Evolutionary conservation across 1,140 invertebrate species (phyloP).

Genomic region (Pachyrhynchus sulphureomaculatus): DNA sequence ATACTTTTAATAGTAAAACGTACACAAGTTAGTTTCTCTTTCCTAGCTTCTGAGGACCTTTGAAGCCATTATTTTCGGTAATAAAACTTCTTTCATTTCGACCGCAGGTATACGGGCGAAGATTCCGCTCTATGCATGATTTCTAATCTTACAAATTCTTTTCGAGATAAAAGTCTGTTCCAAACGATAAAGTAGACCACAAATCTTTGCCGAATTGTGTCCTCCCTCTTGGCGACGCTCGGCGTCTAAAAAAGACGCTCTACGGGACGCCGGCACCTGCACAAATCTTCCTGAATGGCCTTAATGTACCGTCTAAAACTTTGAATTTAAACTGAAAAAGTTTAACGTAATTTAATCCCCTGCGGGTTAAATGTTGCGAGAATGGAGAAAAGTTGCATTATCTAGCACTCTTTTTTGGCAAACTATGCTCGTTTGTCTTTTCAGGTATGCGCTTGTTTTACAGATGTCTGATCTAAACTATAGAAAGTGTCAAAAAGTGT

Average conservation of each 20-base stretch:
- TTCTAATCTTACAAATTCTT: slow-evolving; percentile 47
- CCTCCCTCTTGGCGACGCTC: slow-evolving; percentile 7
- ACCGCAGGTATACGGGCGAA: slow-evolving; percentile 25
- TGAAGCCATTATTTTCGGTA: no score
- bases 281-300: slow-evolving; percentile 36
- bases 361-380: slow-evolving; percentile 21
- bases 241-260: slow-evolving; percentile 24
- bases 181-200: slow-evolving; percentile 43
- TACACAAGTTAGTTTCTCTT: no score
- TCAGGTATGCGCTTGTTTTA: not conserved
- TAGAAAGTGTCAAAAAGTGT: no score
- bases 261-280: slow-evolving; percentile 28
- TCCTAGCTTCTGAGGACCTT: no score
- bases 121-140: slow-evolving; percentile 39
- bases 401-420: slow-evolving; percentile 9
- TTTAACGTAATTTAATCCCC: slow-evolving; percentile 23
- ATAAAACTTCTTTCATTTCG: slow-evolving; percentile 38
- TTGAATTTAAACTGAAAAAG: slow-evolving; percentile 29
- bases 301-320: slow-evolving; percentile 35
- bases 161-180: slow-evolving; percentile 44
- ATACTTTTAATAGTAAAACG: no score
- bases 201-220: slow-evolving; percentile 43
- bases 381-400: slow-evolving; percentile 22
- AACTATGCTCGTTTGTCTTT: slow-evolving; percentile 14
- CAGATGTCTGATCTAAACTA: no score